These are phyloP conservation scores for Gyps fulvus DNA, from an alignment of 2,113 vertebrate species.

Conservation along the genomic window DNA sequence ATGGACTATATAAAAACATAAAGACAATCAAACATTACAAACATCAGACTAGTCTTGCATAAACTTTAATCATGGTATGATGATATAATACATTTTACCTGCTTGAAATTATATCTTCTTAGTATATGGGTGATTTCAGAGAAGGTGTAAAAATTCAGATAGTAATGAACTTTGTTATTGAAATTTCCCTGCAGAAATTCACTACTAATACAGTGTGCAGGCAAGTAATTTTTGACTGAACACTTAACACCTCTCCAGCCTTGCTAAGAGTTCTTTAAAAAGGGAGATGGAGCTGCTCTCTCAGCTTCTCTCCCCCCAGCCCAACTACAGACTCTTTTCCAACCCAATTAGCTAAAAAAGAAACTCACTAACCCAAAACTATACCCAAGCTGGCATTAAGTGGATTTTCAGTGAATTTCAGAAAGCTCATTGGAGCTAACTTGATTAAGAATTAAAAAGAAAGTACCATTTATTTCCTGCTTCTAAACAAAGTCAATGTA, in stretches of 20 bases:
- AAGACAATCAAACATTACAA: not conserved
- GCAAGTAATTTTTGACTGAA: not conserved
- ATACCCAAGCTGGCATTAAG: not conserved
- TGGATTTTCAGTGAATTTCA: constrained; percentile 2
- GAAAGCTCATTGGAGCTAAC: not conserved
- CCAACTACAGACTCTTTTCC: not conserved
- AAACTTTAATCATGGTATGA: not conserved
- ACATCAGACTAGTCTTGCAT: not conserved
- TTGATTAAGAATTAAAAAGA: not conserved
- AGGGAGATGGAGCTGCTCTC: not conserved
- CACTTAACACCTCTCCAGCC: not conserved
- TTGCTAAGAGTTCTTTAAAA: not conserved
- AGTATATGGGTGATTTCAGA: not conserved
- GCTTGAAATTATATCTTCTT: not conserved
- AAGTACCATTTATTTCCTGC: not conserved
- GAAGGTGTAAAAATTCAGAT: not conserved
- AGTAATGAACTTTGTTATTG: not conserved
- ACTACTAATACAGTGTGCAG: not conserved
- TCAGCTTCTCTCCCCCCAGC: not conserved
- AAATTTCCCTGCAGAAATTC: not conserved
- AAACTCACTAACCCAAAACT: not conserved
- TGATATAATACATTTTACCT: not conserved
- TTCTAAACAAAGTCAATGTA: not conserved
- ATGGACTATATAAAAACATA: not conserved
- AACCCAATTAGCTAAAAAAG: not conserved